These are phyloP conservation scores for Phoronis australis DNA, from an alignment of 2,888 invertebrate genomes.

Conservation along the genomic window DNA sequence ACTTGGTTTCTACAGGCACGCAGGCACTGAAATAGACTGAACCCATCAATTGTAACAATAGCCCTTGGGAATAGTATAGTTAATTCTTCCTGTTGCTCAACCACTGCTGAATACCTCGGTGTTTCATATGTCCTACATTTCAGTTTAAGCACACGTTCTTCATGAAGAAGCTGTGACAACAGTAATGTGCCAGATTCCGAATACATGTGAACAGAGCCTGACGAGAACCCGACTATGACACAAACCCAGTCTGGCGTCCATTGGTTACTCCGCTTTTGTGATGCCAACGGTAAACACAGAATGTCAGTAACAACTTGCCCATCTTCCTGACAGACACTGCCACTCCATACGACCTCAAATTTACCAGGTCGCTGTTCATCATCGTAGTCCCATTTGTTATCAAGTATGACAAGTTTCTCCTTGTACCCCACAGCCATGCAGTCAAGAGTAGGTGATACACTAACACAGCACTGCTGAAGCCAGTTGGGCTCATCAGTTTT, in stretches of 20 bases:
- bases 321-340: too few species aligned
- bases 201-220: constrained; percentile 81
- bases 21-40: constrained; percentile 73
- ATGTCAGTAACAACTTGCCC: constrained; percentile 44
- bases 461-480: constrained; percentile 65
- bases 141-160: constrained; percentile 70
- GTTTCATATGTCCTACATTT: constrained; percentile 69
- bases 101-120: constrained; percentile 42
- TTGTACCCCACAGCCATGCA: constrained; percentile 65
- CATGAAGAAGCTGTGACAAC: constrained; percentile 77
- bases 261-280: constrained; percentile 52
- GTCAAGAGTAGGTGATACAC: constrained; percentile 67
- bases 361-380: too few species aligned
- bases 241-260: constrained; percentile 89
- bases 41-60: constrained; percentile 71
- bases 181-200: constrained; percentile 72
- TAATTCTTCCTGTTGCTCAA: constrained; percentile 63
- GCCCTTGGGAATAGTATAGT: constrained; percentile 69
- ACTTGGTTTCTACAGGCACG: constrained; percentile 73
- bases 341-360: too few species aligned
- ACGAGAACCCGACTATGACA: constrained; percentile 76
- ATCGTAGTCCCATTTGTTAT: too few species aligned
- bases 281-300: constrained; percentile 48
- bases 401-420: constrained; percentile 63
- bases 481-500: constrained; percentile 53